Evolutionary conservation across 2,113 vertebrate species (phyloP).

Genomic region (Phocoena phocoena): DNA sequence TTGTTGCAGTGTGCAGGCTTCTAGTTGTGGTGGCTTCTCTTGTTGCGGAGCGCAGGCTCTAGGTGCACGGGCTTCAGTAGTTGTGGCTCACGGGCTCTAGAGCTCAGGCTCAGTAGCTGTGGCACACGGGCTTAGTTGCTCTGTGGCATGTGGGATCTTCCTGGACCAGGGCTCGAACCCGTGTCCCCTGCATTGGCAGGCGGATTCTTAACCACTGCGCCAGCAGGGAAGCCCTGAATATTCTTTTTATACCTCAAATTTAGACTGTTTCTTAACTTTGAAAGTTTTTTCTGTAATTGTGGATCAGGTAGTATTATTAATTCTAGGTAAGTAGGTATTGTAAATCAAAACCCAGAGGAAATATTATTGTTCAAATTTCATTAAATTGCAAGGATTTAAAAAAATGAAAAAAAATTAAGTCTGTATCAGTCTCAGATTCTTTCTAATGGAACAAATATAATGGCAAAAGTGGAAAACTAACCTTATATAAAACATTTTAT

Average conservation of each 20-base stretch:
- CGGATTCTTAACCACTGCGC: no score
- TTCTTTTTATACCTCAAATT: not conserved
- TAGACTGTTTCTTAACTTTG: slow-evolving; percentile 20
- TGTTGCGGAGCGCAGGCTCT: no score
- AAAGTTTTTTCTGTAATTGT: not conserved
- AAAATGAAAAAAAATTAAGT: not conserved
- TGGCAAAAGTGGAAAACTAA: not conserved
- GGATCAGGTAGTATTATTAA: not conserved
- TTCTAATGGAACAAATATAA: not conserved
- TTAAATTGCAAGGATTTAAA: not conserved
- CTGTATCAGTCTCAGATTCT: not conserved
- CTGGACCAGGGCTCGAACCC: no score
- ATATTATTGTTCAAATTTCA: not conserved
- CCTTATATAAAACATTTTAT: not conserved
- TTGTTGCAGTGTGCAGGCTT: no score
- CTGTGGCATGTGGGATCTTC: no score
- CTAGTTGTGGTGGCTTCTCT: no score
- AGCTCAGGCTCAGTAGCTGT: no score
- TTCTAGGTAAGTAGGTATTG: not conserved
- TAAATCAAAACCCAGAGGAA: slow-evolving; percentile 10
- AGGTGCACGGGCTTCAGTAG: no score
- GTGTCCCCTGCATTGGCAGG: no score
- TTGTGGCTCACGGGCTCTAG: no score
- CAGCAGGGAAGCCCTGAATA: not conserved
- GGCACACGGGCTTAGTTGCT: no score